A percentile compares a stretch with the other conserved stretches of the same genome.
Conservation (phyloP, 2,888 invertebrate species). For the Leptinotarsa peninsularis region DNA sequence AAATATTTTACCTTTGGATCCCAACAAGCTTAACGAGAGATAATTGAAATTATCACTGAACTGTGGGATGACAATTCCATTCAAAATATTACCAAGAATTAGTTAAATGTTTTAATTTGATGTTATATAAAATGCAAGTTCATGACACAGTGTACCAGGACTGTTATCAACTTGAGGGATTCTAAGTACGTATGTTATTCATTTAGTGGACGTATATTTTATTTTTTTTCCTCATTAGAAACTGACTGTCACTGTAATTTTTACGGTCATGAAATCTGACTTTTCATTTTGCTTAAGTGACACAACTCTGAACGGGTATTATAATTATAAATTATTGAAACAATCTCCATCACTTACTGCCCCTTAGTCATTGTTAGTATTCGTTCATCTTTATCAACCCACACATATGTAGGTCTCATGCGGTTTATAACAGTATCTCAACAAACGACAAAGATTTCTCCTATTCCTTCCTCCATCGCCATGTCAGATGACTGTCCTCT, state of each 20-base stretch:
- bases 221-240: too few relatives aligned
- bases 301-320: neutral
- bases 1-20: too few relatives aligned
- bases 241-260: neutral
- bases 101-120: too few relatives aligned
- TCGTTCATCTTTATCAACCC: slow-evolving; percentile 13
- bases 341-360: slow-evolving; percentile 5
- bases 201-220: neutral
- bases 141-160: too few relatives aligned
- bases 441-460: neutral
- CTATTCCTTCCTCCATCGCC: neutral
- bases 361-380: slow-evolving; percentile 18
- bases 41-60: too few relatives aligned
- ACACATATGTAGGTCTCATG: slow-evolving; percentile 13
- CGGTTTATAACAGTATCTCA: slow-evolving; percentile 5
- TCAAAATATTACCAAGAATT: too few relatives aligned
- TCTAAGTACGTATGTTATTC: neutral
- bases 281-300: neutral
- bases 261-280: neutral
- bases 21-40: too few relatives aligned
- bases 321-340: slow-evolving; percentile 4
- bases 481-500: too few relatives aligned
- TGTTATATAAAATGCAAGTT: too few relatives aligned
- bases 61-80: too few relatives aligned
- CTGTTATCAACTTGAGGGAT: too few relatives aligned